phyloP scores from a whole-genome alignment of 2,888 invertebrate species.

The Bimastos eiseni region DNA sequence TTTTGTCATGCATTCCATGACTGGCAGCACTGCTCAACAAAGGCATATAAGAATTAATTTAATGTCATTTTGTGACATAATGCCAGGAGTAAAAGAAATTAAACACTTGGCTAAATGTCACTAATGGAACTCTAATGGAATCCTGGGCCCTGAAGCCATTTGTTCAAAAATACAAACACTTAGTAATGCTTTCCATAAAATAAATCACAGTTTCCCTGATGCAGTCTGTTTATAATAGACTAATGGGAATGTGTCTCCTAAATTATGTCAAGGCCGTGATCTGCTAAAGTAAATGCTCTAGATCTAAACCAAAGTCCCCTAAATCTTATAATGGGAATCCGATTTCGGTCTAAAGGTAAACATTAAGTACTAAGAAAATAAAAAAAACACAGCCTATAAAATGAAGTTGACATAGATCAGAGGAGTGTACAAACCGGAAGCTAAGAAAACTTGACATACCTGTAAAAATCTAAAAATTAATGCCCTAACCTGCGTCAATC shows the following conservation, averaged over 20 bases:
- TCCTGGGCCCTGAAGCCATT: background rate
- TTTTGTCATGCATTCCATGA: too few species aligned
- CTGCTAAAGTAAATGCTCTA: slow-evolving; percentile 3
- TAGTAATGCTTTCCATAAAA: slow-evolving; percentile 1
- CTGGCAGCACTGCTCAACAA: too few species aligned
- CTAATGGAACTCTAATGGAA: background rate
- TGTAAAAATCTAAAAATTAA: background rate
- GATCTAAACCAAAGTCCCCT: background rate
- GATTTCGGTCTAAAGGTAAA: background rate
- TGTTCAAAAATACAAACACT: background rate
- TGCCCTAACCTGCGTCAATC: background rate
- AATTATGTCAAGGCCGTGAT: background rate
- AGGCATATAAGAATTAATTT: too few species aligned
- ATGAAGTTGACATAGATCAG: background rate
- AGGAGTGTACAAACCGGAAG: background rate
- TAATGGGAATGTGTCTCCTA: background rate
- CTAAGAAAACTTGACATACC: background rate
- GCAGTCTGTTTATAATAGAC: background rate
- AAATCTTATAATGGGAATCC: background rate
- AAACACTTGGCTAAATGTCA: background rate
- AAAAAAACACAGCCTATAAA: background rate
- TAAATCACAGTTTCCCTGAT: background rate
- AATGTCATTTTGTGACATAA: background rate
- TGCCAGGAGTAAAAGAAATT: background rate
- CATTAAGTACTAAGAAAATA: background rate